Percentiles rank a stretch among this genome's conserved stretches.
phyloP scores from a whole-genome alignment of 1,140 invertebrate species.

The Musca vetustissima region DNA sequence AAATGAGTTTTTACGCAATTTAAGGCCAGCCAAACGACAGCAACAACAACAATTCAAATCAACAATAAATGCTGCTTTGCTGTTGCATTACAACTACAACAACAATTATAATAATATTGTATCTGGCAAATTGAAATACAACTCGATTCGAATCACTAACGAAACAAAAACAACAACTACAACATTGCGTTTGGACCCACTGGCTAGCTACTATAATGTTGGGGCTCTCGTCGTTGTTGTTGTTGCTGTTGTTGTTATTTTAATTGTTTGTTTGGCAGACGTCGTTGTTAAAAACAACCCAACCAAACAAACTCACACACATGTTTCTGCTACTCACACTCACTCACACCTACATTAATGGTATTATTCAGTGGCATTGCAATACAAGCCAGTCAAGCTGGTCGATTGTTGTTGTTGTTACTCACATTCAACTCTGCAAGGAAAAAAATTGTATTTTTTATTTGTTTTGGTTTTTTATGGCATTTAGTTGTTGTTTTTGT shows the following conservation, averaged over 20 bases:
- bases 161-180: neutral
- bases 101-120: too few species aligned
- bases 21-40: too few species aligned
- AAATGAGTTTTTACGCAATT: too few species aligned
- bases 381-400: neutral
- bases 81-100: too few species aligned
- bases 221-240: too few species aligned
- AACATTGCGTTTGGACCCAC: neutral
- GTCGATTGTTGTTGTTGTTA: neutral
- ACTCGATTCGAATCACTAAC: neutral
- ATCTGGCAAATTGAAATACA: constrained; percentile 7
- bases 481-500: too few species aligned
- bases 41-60: too few species aligned
- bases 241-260: neutral
- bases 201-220: too few species aligned
- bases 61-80: too few species aligned
- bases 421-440: too few species aligned
- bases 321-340: neutral
- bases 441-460: too few species aligned
- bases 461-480: too few species aligned
- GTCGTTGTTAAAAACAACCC: neutral
- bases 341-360: neutral
- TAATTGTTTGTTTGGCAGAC: constrained; percentile 21
- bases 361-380: neutral
- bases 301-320: neutral